A percentile compares a stretch with the other conserved stretches of the same genome.
phyloP scores from a whole-genome alignment of 2,888 invertebrate genomes.

The Machimus rusticus region DNA sequence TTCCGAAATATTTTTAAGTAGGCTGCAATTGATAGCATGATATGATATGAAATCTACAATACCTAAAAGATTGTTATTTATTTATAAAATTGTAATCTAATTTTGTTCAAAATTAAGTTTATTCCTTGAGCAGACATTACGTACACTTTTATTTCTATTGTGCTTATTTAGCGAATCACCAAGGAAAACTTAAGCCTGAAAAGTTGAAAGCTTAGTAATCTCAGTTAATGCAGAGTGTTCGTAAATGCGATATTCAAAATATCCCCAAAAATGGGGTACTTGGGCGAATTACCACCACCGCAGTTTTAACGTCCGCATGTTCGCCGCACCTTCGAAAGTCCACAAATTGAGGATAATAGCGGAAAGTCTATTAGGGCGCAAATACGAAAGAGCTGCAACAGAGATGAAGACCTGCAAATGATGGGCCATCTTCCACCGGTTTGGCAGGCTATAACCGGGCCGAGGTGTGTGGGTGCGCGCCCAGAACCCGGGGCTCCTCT shows the following conservation, averaged over 20 bases:
- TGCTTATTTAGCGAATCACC: not conserved
- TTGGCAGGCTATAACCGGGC: not conserved
- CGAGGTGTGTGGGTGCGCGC: not conserved
- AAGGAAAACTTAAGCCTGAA: not conserved
- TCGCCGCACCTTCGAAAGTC: not conserved
- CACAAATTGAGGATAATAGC: slow-evolving; percentile 23
- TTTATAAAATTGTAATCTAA: too few species aligned
- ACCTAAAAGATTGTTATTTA: too few species aligned
- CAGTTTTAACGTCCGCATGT: slow-evolving; percentile 9
- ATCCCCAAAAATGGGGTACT: not conserved
- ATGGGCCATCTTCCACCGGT: slow-evolving; percentile 10
- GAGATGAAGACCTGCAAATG: not conserved
- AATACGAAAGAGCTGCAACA: slow-evolving; percentile 16
- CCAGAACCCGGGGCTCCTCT: not conserved
- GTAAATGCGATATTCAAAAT: not conserved
- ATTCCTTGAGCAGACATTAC: too few species aligned
- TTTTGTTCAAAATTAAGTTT: too few species aligned
- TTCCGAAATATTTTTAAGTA: too few species aligned
- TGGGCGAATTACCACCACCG: not conserved
- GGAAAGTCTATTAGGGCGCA: slow-evolving; percentile 25
- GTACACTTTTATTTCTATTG: not conserved
- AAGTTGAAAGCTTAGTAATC: not conserved
- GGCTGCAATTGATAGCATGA: too few species aligned
- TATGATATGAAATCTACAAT: too few species aligned
- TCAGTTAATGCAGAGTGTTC: not conserved